Conservation (phyloP, 2,888 invertebrate species). For the Drosophila colorata region DNA sequence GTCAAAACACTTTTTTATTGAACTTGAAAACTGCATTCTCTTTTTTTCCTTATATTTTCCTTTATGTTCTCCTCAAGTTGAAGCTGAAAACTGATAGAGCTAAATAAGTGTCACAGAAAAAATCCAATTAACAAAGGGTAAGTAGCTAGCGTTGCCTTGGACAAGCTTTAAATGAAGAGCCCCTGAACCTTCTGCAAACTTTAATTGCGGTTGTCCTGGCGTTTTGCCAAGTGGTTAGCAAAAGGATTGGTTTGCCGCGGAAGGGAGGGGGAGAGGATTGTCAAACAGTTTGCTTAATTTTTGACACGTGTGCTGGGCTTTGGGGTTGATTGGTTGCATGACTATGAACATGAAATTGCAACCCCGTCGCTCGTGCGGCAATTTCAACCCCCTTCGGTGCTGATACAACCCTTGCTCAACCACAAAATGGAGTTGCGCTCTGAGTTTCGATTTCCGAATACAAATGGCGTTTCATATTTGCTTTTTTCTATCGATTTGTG, state of each 20-base stretch:
- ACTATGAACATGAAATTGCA: slow-evolving; percentile 40
- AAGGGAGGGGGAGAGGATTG: slow-evolving; percentile 41
- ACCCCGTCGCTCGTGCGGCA: slow-evolving; percentile 46
- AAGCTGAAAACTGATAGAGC: neutral
- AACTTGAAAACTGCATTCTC: too few relatives aligned
- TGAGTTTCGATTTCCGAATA: slow-evolving; percentile 5
- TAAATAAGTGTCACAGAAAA: too few relatives aligned
- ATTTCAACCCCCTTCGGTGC: slow-evolving; percentile 39
- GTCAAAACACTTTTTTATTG: too few relatives aligned
- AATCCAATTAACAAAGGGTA: neutral
- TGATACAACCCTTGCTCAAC: slow-evolving; percentile 45
- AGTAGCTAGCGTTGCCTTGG: neutral
- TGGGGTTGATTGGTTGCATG: slow-evolving; percentile 49
- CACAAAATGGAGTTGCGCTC: slow-evolving; percentile 47
- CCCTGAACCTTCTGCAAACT: neutral
- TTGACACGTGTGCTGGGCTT: slow-evolving; percentile 58
- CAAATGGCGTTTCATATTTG: slow-evolving; percentile 34
- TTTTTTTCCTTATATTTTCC: neutral
- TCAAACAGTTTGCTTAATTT: slow-evolving; percentile 71
- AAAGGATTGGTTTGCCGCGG: neutral
- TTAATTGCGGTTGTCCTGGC: slow-evolving; percentile 20
- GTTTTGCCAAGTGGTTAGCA: neutral
- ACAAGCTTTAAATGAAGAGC: neutral
- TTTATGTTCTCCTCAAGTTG: neutral
- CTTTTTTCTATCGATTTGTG: neutral